A percentile compares a stretch with the other conserved stretches of the same genome.
These are phyloP conservation scores for Manis crassicaudata DNA, from an alignment of 2,797 vertebrate genomes.

Conservation along the genomic window DNA sequence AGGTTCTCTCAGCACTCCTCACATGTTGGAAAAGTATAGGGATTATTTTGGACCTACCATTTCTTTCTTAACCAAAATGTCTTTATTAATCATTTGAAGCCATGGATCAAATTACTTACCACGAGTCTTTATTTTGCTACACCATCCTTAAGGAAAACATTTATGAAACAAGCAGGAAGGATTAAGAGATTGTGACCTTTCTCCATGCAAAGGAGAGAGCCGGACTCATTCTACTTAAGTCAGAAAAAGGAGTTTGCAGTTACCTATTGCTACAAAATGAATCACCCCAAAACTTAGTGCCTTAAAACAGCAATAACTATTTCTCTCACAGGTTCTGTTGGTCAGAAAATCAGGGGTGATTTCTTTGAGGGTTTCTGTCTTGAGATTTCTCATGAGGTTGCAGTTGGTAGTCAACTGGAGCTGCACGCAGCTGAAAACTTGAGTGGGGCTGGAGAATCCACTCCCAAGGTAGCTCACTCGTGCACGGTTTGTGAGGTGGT, in stretches of 20 bases:
- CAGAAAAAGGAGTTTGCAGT: neutral
- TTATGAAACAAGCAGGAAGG: neutral
- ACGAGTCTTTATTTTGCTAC: neutral
- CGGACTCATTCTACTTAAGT: neutral
- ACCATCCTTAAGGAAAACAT: neutral
- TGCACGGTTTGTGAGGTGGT: neutral
- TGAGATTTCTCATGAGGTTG: neutral
- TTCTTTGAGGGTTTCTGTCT: neutral
- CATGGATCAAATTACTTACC: neutral
- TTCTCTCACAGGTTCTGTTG: neutral
- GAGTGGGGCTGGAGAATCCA: neutral
- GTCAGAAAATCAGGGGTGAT: neutral
- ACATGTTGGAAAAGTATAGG: neutral
- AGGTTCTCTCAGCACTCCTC: neutral
- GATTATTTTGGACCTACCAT: neutral
- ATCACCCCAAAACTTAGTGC: neutral
- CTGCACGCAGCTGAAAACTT: neutral
- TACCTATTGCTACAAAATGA: neutral
- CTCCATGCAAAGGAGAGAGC: neutral
- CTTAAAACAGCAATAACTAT: neutral
- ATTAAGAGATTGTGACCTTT: neutral
- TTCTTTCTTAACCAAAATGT: neutral
- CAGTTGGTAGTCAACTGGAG: neutral
- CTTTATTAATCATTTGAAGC: slow-evolving; percentile 18
- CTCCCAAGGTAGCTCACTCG: neutral